Percentiles rank a stretch among this genome's conserved stretches.
Conservation (phyloP, 1,140 invertebrate species). For the Brachionus manjavacas region DNA sequence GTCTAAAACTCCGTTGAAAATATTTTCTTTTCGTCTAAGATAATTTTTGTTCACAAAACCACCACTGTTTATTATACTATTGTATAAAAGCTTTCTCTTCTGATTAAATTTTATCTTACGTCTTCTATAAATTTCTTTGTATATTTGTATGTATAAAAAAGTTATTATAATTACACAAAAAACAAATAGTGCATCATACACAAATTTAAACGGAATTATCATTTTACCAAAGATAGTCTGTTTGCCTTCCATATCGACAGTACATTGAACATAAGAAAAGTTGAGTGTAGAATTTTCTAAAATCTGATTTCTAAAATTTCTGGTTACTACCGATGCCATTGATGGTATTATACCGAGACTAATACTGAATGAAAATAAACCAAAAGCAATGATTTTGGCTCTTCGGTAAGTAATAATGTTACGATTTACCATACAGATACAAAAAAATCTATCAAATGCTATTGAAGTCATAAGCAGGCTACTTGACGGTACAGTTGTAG, state of each 20-base stretch:
- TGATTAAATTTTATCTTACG: background rate
- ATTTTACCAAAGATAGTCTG: background rate
- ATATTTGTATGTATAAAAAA: slow-evolving; percentile 16
- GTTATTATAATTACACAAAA: slow-evolving; percentile 15
- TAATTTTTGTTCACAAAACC: background rate
- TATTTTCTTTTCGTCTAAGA: background rate
- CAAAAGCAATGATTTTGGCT: slow-evolving; percentile 49
- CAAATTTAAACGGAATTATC: slow-evolving; percentile 36
- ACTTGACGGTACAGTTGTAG: slow-evolving; percentile 52
- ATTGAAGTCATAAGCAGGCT: slow-evolving; percentile 56
- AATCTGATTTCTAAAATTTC: background rate
- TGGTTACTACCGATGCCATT: slow-evolving; percentile 36
- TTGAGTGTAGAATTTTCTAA: background rate
- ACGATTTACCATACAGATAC: slow-evolving; percentile 54
- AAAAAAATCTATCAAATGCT: slow-evolving; percentile 54
- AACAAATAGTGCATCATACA: background rate
- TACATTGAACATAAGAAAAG: background rate
- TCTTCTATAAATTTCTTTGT: slow-evolving; percentile 26
- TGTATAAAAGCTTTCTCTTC: background rate
- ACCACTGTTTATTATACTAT: slow-evolving; percentile 15
- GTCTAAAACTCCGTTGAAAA: background rate
- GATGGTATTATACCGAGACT: slow-evolving; percentile 50
- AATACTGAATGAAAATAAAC: slow-evolving; percentile 48
- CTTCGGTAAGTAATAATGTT: slow-evolving; percentile 50
- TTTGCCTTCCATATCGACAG: slow-evolving; percentile 13